Evolutionary conservation across 1,140 invertebrate species (phyloP), one percentile per base, ranked within the genome.

Genomic region (Tetragnatha versicolor): DNA sequence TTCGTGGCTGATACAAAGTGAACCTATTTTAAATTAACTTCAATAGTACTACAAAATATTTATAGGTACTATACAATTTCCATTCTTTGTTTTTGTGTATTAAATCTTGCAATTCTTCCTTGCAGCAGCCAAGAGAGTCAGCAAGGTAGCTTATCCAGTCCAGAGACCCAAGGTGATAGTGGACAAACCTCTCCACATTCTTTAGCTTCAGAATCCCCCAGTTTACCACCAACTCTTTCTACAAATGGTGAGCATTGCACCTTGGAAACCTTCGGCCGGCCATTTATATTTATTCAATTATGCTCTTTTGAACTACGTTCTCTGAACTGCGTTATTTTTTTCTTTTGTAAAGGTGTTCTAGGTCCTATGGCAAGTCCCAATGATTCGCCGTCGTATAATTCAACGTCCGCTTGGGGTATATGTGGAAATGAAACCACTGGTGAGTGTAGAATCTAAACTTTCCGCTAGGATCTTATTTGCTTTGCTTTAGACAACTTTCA

Each of bases 121-220:
- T 79, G 2, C 65, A 79, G 76, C 60, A 79, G 76, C 69, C 68
- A 75, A 79, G 79, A 81, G 45, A 81, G 72, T 60, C 81, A 72
- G 27, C 78, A 70, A 45, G 82, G 81, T 37, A 81, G 82, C 61
- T 37, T 82, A 33, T 82, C 82, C 42, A 83, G 82, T 82, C 82
- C 82, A 20, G 81, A 82, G 31, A 83, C 81, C 37, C 82, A 82
- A 63, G 81, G 72, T 42, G 79, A 81, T 35, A 81, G 80, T 39
- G 76, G 78, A n/a, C 79, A 79, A 35, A 79, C 45, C 5, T 79
- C 81, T 27, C 79, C 75, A 9, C 72, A 80, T 49, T 73, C 72
- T 63, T 42, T 80, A 45, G 69, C 45, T 31, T 79, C 81, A 17
- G 81, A 81, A 31, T 69, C 69, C 0, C 70, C 81, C 0, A 80